A percentile compares a stretch with the other conserved stretches of the same genome.
Conservation (phyloP, 2,888 invertebrate genomes). For the Bellardia pandia region DNA sequence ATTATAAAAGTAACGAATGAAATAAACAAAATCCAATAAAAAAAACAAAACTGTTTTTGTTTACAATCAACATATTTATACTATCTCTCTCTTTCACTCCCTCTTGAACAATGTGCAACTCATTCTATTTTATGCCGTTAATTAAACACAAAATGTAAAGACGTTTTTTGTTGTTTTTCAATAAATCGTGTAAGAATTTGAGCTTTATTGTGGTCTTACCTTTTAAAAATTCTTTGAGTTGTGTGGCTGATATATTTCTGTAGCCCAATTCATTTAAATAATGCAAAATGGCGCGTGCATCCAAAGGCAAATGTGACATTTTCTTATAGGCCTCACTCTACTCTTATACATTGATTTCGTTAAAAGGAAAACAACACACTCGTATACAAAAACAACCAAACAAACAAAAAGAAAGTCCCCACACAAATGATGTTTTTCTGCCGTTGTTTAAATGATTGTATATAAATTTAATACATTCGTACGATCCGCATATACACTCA, state of each 20-base stretch:
- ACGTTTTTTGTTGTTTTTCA: conserved; percentile 30
- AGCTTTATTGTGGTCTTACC: conserved; percentile 85
- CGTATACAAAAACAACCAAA: conserved; percentile 41
- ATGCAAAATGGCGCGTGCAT: conserved; percentile 89
- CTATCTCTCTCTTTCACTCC: conserved; percentile 36
- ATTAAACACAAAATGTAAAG: conserved; percentile 20
- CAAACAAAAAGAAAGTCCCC: conserved; percentile 64
- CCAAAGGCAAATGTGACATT: conserved; percentile 85
- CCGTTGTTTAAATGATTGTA: conserved; percentile 37
- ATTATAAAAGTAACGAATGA: conserved; percentile 44
- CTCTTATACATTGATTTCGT: conserved; percentile 62
- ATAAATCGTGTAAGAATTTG: conserved; percentile 11
- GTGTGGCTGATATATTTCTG: conserved; percentile 89
- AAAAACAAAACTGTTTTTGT: conserved; percentile 61
- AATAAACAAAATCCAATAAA: conserved; percentile 52
- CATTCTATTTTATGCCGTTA: conserved; percentile 33
- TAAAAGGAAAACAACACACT: conserved; percentile 51
- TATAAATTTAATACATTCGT: conserved; percentile 65
- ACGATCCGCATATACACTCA: conserved; percentile 54
- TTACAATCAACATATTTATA: conserved; percentile 65
- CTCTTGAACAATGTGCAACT: background rate
- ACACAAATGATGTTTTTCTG: conserved; percentile 49
- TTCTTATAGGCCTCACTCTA: conserved; percentile 73
- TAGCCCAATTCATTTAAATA: conserved; percentile 91
- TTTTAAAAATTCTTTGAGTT: conserved; percentile 91